phyloP scores from a whole-genome alignment of 2,888 invertebrate genomes.

The Lasioglossum oenotherae region DNA sequence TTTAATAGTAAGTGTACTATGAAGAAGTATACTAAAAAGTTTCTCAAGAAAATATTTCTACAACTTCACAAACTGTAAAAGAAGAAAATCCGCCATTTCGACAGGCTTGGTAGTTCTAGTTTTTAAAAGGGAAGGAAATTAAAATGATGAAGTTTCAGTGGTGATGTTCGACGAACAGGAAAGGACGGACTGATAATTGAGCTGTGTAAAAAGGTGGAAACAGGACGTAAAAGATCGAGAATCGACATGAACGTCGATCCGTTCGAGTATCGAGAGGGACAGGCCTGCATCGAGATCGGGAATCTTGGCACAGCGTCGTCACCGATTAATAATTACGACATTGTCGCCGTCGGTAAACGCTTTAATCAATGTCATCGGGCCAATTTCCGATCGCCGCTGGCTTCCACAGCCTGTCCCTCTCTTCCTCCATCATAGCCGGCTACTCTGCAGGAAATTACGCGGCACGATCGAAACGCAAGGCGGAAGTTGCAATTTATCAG shows the following conservation, averaged over 20 bases:
- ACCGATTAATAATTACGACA: slow-evolving; percentile 83
- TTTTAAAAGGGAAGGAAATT: neutral
- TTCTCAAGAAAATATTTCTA: neutral
- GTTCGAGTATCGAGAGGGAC: neutral
- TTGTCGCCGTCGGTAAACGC: slow-evolving; percentile 81
- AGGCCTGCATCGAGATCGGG: slow-evolving; percentile 41
- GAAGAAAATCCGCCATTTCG: neutral
- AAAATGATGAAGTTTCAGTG: neutral
- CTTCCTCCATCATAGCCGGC: slow-evolving; percentile 60
- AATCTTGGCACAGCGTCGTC: slow-evolving; percentile 71
- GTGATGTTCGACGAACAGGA: neutral
- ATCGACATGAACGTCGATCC: neutral
- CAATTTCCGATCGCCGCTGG: slow-evolving; percentile 83
- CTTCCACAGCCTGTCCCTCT: slow-evolving; percentile 75
- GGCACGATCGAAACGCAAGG: slow-evolving; percentile 80
- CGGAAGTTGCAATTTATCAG: slow-evolving; percentile 84
- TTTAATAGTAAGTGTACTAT: too few relatives aligned
- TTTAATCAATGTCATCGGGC: slow-evolving; percentile 85
- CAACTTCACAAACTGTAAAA: neutral
- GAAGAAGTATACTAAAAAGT: neutral
- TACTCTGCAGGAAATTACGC: slow-evolving; percentile 83
- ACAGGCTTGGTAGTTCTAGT: neutral
- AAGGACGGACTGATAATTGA: neutral
- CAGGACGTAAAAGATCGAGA: neutral
- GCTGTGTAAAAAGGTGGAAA: neutral